phyloP scores from a whole-genome alignment of 2,113 vertebrate genomes.

The Capreolus pygargus region DNA sequence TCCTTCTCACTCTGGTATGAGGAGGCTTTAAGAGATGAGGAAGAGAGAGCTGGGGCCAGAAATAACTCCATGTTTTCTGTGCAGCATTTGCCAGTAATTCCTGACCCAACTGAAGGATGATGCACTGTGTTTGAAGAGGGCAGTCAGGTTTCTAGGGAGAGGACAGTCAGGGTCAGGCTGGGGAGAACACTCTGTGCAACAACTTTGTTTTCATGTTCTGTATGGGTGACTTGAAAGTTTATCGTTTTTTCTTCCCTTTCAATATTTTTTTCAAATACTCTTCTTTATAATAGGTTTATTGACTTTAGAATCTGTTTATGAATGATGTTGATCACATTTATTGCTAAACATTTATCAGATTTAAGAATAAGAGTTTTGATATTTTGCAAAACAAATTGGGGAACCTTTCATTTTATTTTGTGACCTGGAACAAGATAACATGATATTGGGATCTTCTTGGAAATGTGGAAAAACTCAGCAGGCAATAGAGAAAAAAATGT shows the following conservation, averaged over 20 bases:
- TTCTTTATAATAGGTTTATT: not conserved
- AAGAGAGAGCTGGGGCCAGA: not conserved
- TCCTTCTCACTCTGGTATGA: not conserved
- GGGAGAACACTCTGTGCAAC: not conserved
- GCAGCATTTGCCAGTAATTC: not conserved
- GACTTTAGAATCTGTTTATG: not conserved
- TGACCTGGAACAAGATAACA: not conserved
- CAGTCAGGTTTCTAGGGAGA: not conserved
- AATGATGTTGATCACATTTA: not conserved
- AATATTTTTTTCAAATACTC: not conserved
- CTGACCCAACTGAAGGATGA: not conserved
- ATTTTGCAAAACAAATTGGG: not conserved
- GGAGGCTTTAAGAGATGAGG: conserved; percentile 26
- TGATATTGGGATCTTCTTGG: not conserved
- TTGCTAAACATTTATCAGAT: not conserved
- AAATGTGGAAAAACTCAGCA: not conserved
- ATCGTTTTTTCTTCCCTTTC: not conserved
- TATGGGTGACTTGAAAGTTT: not conserved
- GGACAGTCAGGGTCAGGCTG: not conserved
- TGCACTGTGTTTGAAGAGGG: not conserved
- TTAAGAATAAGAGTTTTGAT: not conserved
- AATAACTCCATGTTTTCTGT: accelerated
- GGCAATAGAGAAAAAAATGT: not conserved
- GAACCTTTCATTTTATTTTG: not conserved
- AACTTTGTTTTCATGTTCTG: not conserved